Conservation (phyloP, 2,113 vertebrate genomes). For the Microtus richardsoni region DNA sequence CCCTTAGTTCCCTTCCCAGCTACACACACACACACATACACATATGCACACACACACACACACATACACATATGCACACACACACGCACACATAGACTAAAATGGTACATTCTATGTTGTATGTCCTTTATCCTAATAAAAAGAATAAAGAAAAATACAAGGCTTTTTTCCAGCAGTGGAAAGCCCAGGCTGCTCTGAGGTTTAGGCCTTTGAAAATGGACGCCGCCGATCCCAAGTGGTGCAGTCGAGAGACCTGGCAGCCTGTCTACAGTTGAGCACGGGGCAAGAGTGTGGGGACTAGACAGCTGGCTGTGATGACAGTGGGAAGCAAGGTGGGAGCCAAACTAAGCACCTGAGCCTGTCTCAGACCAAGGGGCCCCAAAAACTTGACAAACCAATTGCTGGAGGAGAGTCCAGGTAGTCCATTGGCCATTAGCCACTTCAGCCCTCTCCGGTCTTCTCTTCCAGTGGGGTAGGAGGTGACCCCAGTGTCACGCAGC, state of each 20-base stretch:
- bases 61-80: accelerated
- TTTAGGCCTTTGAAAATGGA: neutral
- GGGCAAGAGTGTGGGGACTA: neutral
- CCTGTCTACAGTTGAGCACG: neutral
- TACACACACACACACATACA: neutral
- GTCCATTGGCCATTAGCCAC: neutral
- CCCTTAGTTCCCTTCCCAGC: neutral
- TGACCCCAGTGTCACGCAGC: neutral
- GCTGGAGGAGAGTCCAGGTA: neutral
- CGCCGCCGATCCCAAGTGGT: neutral
- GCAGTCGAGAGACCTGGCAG: neutral
- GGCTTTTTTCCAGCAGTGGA: neutral
- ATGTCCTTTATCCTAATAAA: neutral
- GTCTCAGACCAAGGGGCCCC: neutral
- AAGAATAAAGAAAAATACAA: neutral
- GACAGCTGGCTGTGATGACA: neutral
- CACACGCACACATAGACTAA: accelerated
- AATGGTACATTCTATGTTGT: neutral
- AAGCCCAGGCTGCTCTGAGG: neutral
- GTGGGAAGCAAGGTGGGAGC: neutral
- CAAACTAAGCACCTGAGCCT: neutral
- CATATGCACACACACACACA: neutral
- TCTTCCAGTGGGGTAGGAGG: neutral
- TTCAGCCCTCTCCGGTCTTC: neutral
- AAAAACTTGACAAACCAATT: neutral